These are phyloP conservation scores for Setophaga coronata DNA, from an alignment of 2,113 vertebrate genomes.

Conservation along the genomic window DNA sequence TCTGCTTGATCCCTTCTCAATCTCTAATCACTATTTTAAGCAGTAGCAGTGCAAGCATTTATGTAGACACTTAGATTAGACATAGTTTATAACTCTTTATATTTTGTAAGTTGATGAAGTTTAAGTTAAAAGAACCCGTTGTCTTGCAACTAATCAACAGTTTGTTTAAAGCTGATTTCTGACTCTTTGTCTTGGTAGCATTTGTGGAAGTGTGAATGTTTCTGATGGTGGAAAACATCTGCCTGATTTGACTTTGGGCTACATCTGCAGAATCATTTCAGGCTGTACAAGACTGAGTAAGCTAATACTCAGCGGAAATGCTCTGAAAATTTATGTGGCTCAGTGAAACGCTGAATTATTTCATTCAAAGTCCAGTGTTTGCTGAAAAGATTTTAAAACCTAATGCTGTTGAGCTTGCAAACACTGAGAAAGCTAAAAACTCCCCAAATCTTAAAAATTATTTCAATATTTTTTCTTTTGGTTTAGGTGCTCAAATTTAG, in stretches of 20 bases:
- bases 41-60: background rate
- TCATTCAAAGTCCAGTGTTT: background rate
- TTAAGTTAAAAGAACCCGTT: background rate
- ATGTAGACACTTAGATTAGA: background rate
- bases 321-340: background rate
- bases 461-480: background rate
- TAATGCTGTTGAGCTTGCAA: background rate
- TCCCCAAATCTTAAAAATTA: background rate
- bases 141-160: background rate
- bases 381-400: background rate
- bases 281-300: background rate
- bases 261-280: background rate
- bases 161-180: background rate
- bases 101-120: background rate
- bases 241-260: background rate
- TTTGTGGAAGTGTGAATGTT: background rate
- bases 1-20: background rate
- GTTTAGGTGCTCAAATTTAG: background rate
- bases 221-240: background rate
- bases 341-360: background rate
- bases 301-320: background rate
- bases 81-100: background rate
- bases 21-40: background rate
- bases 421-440: background rate
- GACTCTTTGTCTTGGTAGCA: background rate